A percentile compares a stretch with the other conserved stretches of the same genome.
phyloP scores from a whole-genome alignment of 2,797 vertebrate species.

The Podarcis lilfordi region DNA sequence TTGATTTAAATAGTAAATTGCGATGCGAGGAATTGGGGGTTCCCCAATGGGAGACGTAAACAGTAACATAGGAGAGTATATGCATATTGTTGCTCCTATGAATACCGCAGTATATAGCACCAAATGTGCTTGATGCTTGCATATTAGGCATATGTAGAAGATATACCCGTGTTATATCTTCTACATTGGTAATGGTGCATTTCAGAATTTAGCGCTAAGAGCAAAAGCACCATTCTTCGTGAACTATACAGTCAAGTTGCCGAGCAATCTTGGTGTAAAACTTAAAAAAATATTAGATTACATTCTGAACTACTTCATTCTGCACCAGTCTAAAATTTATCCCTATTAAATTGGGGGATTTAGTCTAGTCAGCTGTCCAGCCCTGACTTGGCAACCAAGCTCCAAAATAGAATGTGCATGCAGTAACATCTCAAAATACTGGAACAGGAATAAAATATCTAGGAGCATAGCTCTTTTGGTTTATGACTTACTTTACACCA shows the following conservation, averaged over 20 bases:
- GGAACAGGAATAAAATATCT: conserved; percentile 25
- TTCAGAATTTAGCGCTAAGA: neutral
- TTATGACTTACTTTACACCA: conserved; percentile 20
- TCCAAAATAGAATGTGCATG: neutral
- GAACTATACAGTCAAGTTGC: neutral
- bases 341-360: conserved; percentile 10
- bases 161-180: neutral
- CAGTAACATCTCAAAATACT: conserved; percentile 33
- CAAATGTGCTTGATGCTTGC: neutral
- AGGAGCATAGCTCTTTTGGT: conserved; percentile 22
- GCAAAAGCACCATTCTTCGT: neutral
- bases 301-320: neutral
- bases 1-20: neutral
- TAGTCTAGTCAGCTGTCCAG: conserved; percentile 4
- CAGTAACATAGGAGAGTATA: neutral
- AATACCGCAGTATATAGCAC: neutral
- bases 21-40: neutral
- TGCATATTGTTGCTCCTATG: neutral
- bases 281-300: neutral
- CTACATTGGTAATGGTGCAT: neutral
- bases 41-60: neutral
- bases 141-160: neutral
- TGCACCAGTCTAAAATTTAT: conserved; percentile 6
- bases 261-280: no score
- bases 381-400: conserved; percentile 34